Base-by-base conservation (phyloP, 2,797 vertebrate genomes). In the Calcarius lapponicus region DNA sequence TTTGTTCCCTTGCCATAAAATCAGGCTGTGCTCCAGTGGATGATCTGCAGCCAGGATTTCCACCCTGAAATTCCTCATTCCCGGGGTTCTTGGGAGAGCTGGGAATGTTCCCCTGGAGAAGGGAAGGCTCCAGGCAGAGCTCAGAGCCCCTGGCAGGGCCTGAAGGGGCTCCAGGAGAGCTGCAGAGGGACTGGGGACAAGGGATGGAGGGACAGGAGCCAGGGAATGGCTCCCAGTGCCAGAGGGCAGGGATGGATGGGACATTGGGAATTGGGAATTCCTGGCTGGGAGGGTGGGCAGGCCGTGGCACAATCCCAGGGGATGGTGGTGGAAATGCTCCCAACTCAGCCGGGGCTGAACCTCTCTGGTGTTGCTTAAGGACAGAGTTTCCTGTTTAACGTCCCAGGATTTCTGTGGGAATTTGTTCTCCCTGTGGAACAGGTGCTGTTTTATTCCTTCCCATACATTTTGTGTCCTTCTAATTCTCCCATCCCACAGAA, bases 341-440 rank as follows among this genome's bases (percentile, higher is more conserved):
- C 0, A 3, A 61, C 56, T 40, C 34, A 5, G 61, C 6, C 32
- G 36, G 20, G 8, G 26, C 6, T 7, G 6, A 7, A 5, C 64
- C 54, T 64, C 40, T 7, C 45, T 1, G 5, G 9, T 17, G 40
- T 21, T 16, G 2, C 3, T 34, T 8, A 4, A 9, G 65, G 15
- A 14, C 31, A 7, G 43, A 24, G 3, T 36, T 43, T 9, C 31
- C 2, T 2, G 4, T 26, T 45, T 6, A 7, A 1, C 47, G 38
- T 18, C 26, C 74, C 17, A 6, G 34, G 4, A 9, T 34, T 69
- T 67, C 71, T 32, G 5, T 3, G 4, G 10, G 38, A 11, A 9
- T 7, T 3, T 9, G 6, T 45, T 38, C 24, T 76, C 28, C 50
- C 31, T 0, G 0, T 11, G 64, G 5, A 32, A 4, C 7, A 60